Evolutionary conservation across 2,888 invertebrate species (phyloP).

Genomic region (Xestia ashworthii): DNA sequence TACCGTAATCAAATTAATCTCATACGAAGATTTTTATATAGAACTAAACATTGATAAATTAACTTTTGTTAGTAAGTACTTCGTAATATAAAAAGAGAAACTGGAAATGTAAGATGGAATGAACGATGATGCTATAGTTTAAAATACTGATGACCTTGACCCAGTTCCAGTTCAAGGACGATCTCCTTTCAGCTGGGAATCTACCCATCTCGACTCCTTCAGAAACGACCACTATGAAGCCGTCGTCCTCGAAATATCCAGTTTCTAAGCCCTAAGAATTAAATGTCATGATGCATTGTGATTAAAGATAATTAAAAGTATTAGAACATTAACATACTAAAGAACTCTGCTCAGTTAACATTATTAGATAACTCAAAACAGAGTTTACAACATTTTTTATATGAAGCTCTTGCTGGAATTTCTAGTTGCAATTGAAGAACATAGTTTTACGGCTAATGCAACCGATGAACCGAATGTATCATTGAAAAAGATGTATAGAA

Average conservation of each 20-base stretch:
- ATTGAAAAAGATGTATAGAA: neutral
- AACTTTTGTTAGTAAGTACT: conserved; percentile 47
- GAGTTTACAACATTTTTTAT: conserved; percentile 39
- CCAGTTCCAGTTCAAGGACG: conserved; percentile 92
- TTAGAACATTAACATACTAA: conserved; percentile 50
- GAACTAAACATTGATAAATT: conserved; percentile 21
- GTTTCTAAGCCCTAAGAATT: conserved; percentile 89
- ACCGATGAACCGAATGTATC: neutral
- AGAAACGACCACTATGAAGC: conserved; percentile 91
- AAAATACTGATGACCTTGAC: conserved; percentile 91
- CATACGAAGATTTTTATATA: neutral
- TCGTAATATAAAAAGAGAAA: conserved; percentile 54
- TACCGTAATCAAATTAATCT: conserved; percentile 1
- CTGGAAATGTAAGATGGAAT: conserved; percentile 85
- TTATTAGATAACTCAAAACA: conserved; percentile 48
- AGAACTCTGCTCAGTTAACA: conserved; percentile 51
- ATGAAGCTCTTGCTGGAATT: conserved; percentile 35
- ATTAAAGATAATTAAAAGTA: conserved; percentile 49
- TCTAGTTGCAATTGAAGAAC: conserved; percentile 36
- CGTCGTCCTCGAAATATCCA: conserved; percentile 92
- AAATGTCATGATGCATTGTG: conserved; percentile 82
- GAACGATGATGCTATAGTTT: conserved; percentile 80
- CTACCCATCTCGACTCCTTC: conserved; percentile 92
- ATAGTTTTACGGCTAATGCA: neutral
- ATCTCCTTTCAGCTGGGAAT: conserved; percentile 91